These are phyloP conservation scores for Hormaphis cornu DNA, from an alignment of 1,140 invertebrate species.

Conservation along the genomic window DNA sequence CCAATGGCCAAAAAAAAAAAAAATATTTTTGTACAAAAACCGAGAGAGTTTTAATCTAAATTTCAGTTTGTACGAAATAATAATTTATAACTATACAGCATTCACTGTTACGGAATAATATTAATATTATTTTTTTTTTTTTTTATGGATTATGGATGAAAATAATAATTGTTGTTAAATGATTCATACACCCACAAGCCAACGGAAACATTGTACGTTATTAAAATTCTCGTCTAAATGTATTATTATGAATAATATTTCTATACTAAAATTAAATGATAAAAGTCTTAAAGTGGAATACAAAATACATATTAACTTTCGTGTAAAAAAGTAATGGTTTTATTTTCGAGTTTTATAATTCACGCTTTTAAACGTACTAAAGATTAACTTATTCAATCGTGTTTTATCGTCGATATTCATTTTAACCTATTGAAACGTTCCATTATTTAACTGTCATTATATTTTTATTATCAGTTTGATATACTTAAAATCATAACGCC, in stretches of 20 bases:
- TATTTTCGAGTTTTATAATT: too few relatives aligned
- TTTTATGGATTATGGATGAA: not conserved
- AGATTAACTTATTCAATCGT: too few relatives aligned
- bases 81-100: not conserved
- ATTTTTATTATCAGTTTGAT: too few relatives aligned
- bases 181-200: not conserved
- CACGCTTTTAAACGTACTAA: too few relatives aligned
- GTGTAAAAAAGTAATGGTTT: too few relatives aligned
- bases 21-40: not conserved
- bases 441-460: too few relatives aligned
- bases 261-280: not conserved
- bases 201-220: not conserved
- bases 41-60: not conserved
- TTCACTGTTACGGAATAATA: not conserved
- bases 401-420: too few relatives aligned
- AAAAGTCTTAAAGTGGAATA: not conserved
- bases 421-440: too few relatives aligned
- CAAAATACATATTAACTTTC: too few relatives aligned
- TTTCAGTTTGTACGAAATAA: not conserved
- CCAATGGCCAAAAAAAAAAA: not conserved
- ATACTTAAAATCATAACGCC: too few relatives aligned
- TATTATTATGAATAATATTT: not conserved
- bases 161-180: constrained; percentile 3
- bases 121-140: constrained; percentile 14
- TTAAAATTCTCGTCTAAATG: not conserved